phyloP scores from a whole-genome alignment of 2,888 invertebrate genomes.

The Crematogaster levior region DNA sequence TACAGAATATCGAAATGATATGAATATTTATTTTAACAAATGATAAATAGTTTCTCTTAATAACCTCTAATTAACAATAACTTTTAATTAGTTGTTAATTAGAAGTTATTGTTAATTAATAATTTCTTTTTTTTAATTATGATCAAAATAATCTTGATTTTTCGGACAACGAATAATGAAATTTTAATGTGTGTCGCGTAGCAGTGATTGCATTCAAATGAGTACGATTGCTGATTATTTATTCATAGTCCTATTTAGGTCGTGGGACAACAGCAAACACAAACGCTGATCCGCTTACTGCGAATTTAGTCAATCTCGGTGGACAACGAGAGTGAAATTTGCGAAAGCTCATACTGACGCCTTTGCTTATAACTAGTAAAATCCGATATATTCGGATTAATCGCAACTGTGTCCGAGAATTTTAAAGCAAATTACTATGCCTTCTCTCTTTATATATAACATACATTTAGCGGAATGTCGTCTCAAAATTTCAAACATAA shows the following conservation, averaged over 20 bases:
- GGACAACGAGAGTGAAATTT: slow-evolving; percentile 84
- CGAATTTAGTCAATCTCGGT: slow-evolving; percentile 76
- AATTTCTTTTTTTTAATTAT: neutral
- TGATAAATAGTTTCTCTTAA: too few species aligned
- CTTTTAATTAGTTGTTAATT: too few species aligned
- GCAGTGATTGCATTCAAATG: slow-evolving; percentile 13
- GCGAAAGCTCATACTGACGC: slow-evolving; percentile 84
- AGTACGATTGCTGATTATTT: slow-evolving; percentile 33
- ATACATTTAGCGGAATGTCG: neutral
- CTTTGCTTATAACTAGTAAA: slow-evolving; percentile 84
- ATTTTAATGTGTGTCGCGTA: neutral
- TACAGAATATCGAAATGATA: too few species aligned
- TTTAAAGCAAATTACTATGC: slow-evolving; percentile 59
- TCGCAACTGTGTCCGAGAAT: slow-evolving; percentile 78
- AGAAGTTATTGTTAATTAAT: too few species aligned
- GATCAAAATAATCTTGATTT: neutral
- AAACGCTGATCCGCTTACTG: slow-evolving; percentile 75
- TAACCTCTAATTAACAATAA: too few species aligned
- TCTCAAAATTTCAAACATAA: neutral
- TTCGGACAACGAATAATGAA: neutral
- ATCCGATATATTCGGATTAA: slow-evolving; percentile 84
- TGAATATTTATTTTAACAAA: neutral
- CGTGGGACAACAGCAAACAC: slow-evolving; percentile 74
- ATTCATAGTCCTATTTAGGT: slow-evolving; percentile 61
- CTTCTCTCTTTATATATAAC: neutral